Base-by-base conservation (phyloP, 2,888 invertebrate species). In the Eumacrocentrus americanus region DNA sequence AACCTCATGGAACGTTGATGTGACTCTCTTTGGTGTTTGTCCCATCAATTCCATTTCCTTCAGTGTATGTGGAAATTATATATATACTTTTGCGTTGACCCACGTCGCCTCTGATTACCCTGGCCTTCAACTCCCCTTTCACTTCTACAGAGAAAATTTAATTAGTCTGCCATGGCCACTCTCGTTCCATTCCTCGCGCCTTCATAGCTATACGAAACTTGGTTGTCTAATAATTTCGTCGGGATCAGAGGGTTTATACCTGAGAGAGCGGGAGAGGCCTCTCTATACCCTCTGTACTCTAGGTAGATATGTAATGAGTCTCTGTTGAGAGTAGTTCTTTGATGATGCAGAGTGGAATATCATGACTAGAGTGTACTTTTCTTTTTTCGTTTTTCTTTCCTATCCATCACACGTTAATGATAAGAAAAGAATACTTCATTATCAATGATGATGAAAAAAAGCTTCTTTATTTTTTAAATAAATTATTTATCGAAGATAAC, bases 201-300 rank as follows among this genome's bases (percentile, higher is more conserved):
- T 50, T 25, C 16, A 29, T 22, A 20, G 42, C 16, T 16, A 16
- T 11, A 12, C 60, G 59, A 67, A 69, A 65, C 64, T 69, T 65
- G 60, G 65, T 71, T 62, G 61, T 57, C 64, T 67, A 65, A 70
- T 70, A 67, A 70, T 70, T 67, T 68, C 63, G 63, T 65, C 58
- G 67, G 62, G 55, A 63, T 56, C 48, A 40, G 35, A 16, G 22
- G 51, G 34, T 54, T 44, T 40, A 34, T 38, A 37, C n/a, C 38
- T 14, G 18, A 25, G 20, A 54, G 42, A 18, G 14, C 11, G 11
- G 7, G 5, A 7, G 14, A 25, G 20, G 6, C 47, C 18, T 6
- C 7, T 34, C 42, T 40, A 12, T 47, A 23, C 18, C 20, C 18
- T 23, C 55, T 51, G n/a, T n/a, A n/a, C n/a, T n/a, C n/a, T n/a